phyloP scores from a whole-genome alignment of 37 sponge, comb jelly and placozoan species.

The Oopsacas minuta region DNA sequence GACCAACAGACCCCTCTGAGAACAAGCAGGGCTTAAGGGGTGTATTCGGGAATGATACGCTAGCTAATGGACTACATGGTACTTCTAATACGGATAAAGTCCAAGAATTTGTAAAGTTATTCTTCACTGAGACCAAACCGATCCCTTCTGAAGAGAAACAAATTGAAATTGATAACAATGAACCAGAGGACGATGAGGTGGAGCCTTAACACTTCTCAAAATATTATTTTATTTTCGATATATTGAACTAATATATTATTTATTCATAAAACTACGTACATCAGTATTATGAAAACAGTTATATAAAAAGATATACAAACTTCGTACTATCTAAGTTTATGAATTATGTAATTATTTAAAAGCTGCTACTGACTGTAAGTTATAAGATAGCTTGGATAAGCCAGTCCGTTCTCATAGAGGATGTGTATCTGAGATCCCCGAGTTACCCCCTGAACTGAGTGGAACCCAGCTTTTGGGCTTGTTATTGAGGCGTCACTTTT shows the following conservation, averaged over 20 bases:
- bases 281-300: too few species aligned
- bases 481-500: background rate
- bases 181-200: background rate
- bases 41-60: slow-evolving; percentile 49
- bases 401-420: background rate
- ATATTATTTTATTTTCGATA: background rate
- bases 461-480: background rate
- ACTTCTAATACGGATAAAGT: slow-evolving; percentile 57
- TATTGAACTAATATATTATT: background rate
- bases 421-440: background rate
- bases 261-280: background rate
- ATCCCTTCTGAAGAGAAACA: background rate
- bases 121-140: slow-evolving; percentile 27
- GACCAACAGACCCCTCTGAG: slow-evolving; percentile 70
- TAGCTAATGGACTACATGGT: slow-evolving; percentile 85
- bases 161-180: background rate
- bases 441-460: background rate
- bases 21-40: slow-evolving; percentile 65
- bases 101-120: slow-evolving; percentile 33
- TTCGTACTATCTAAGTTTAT: background rate
- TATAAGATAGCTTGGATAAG: background rate
- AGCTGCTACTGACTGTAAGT: background rate
- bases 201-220: background rate
- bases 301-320: too few species aligned
- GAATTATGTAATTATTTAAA: background rate